A percentile compares a stretch with the other conserved stretches of the same genome.
Conservation (phyloP, 2,797 vertebrate species). For the Catostomus latipinnis region DNA sequence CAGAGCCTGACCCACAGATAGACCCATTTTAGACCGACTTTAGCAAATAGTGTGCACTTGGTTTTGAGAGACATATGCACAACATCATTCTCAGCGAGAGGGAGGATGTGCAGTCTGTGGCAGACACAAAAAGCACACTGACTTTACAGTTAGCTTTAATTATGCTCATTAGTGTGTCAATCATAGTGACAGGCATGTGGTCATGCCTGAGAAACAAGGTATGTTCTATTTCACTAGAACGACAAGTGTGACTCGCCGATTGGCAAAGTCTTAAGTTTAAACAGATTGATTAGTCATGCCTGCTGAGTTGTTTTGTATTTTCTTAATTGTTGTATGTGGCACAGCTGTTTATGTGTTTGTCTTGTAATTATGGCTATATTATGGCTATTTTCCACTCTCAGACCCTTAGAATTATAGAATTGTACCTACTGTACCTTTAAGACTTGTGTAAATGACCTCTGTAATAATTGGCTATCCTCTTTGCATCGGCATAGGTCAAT, state of each 20-base stretch:
- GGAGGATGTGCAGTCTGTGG: constrained; percentile 1
- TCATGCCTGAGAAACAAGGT: constrained; percentile 18
- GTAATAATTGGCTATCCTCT: too few relatives aligned
- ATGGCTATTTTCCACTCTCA: background rate
- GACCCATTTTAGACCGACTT: background rate
- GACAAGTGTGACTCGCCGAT: constrained; percentile 23
- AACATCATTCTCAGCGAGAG: background rate
- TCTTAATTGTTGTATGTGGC: constrained; percentile 32
- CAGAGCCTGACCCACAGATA: background rate
- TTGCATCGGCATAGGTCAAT: too few relatives aligned
- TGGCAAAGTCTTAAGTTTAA: constrained; percentile 24
- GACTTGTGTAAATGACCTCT: too few relatives aligned
- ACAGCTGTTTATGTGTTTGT: constrained; percentile 46
- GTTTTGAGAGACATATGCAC: constrained; percentile 9
- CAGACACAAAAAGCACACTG: background rate
- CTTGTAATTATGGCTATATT: background rate
- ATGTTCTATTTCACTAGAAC: constrained; percentile 24
- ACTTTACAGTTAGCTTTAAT: constrained; percentile 20
- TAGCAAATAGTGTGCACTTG: background rate
- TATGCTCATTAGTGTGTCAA: constrained; percentile 37
- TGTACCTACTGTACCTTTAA: too few relatives aligned
- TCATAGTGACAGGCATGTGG: constrained; percentile 43
- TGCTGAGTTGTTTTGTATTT: constrained; percentile 36
- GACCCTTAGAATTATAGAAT: too few relatives aligned
- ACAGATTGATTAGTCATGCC: constrained; percentile 58